These are phyloP conservation scores for Glomeris maerens DNA, from an alignment of 1,140 invertebrate species.

Conservation along the genomic window DNA sequence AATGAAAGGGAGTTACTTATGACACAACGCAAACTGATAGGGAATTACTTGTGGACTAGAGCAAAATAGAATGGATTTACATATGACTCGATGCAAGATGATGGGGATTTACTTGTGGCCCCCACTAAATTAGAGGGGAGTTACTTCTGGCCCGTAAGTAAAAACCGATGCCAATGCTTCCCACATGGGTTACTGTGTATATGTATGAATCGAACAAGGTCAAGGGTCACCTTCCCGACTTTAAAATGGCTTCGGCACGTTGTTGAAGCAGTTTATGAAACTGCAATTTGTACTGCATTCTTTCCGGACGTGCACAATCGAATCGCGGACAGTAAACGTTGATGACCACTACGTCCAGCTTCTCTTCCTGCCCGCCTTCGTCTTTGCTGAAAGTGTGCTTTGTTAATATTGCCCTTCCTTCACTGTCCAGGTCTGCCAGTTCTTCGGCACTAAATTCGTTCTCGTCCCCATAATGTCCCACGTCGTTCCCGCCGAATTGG, in stretches of 20 bases:
- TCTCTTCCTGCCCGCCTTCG: conserved; percentile 16
- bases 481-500: conserved; percentile 6
- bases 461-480: conserved; percentile 26
- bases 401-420: conserved; percentile 38
- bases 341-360: conserved; percentile 31
- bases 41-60: too few relatives aligned
- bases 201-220: too few relatives aligned
- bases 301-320: conserved; percentile 33
- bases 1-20: too few relatives aligned
- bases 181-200: too few relatives aligned
- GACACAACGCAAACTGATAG: too few relatives aligned
- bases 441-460: conserved; percentile 26
- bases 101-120: too few relatives aligned
- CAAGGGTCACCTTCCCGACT: conserved; percentile 29
- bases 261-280: conserved; percentile 37
- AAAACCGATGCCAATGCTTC: too few relatives aligned
- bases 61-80: too few relatives aligned
- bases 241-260: conserved; percentile 31
- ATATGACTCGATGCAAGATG: too few relatives aligned
- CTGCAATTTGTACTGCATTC: conserved; percentile 34
- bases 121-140: too few relatives aligned
- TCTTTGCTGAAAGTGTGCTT: conserved; percentile 32
- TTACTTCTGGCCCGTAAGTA: too few relatives aligned
- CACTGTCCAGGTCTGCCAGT: conserved; percentile 32
- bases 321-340: conserved; percentile 43